Evolutionary conservation across 2,797 vertebrate genomes (phyloP), one percentile per base, ranked within the genome.

Genomic region (Anguilla anguilla): DNA sequence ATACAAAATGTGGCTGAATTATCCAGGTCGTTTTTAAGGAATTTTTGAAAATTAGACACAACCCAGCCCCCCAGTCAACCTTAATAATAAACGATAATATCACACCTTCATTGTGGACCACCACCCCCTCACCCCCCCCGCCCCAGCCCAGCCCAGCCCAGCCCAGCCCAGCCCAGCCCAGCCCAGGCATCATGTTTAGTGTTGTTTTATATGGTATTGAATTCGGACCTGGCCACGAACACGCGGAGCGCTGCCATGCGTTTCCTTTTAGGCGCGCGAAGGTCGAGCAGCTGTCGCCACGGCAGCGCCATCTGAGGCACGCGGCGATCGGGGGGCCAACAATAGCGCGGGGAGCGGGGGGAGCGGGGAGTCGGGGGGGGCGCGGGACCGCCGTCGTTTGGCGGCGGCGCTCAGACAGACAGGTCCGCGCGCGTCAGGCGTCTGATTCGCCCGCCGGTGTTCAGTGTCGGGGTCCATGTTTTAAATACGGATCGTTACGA

Each of bases 251-350:
- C n/a, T 6, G 64, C 46, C 83, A 46, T n/a, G 35, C 31, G 6
- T 67, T 49, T 83, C 55, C 72, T 59, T 55, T 72, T 61, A 53
- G 81, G 83, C 46, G 28, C 49, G 61, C 83, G 46, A 53, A 84
- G 28, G 86, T 1, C 49, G 64, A 46, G 35, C 84, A n/a, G 77
- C 77, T 81, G 39, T 10, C 2, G 39, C 43, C 25, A 5, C 10
- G 72, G 31, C 11, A 7, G 9, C 31, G 10, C 43, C 19, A 35
- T 72, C 81, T 2, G 15, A 25, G 22, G 86, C 31, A 69, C 6
- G 61, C 10, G 35, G 61, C 17, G 4, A 64, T 22, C 19, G 17
- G 43, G 77, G 13, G n/a, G 19, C 61, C 59, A 25, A 67, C 61
- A 67, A 67, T 67, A 67, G 61, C 61, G 9, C 0, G 13, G 61